Percentiles rank a stretch among this genome's conserved stretches.
These are phyloP conservation scores for Rhyacophila evoluta DNA, from an alignment of 2,888 invertebrate genomes.

Conservation along the genomic window DNA sequence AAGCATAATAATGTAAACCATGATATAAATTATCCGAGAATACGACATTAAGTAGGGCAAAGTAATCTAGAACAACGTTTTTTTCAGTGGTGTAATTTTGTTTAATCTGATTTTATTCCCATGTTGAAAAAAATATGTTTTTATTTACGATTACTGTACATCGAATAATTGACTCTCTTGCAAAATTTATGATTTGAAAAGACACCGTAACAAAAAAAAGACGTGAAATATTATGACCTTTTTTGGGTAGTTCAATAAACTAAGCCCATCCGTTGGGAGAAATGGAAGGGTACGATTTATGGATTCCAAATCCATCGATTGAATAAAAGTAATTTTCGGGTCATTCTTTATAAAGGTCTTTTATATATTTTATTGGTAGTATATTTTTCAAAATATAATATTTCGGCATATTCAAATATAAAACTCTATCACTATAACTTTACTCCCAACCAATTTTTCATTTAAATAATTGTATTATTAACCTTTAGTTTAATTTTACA, in stretches of 20 bases:
- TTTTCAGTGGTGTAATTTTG: too few species aligned
- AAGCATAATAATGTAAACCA: too few species aligned
- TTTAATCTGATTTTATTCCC: too few species aligned
- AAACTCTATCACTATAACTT: too few species aligned
- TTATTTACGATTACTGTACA: neutral
- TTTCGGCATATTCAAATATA: neutral
- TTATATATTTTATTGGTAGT: constrained; percentile 33
- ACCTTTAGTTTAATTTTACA: too few species aligned
- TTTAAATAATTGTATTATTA: too few species aligned
- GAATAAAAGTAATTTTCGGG: constrained; percentile 47
- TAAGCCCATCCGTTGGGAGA: constrained; percentile 37
- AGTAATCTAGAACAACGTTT: too few species aligned
- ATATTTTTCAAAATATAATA: constrained; percentile 16
- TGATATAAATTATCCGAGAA: too few species aligned
- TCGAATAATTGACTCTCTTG: constrained; percentile 3
- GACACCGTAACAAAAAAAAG: constrained; percentile 41
- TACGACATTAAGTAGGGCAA: too few species aligned
- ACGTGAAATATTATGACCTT: constrained; percentile 49
- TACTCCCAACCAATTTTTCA: too few species aligned
- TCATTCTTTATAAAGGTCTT: constrained; percentile 41
- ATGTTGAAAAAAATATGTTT: neutral
- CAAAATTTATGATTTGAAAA: constrained; percentile 45
- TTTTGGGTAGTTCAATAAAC: constrained; percentile 45
- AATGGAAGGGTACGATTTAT: constrained; percentile 49
- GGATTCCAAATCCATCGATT: constrained; percentile 50